A percentile compares a stretch with the other conserved stretches of the same genome.
Evolutionary conservation across 2,888 invertebrate species (phyloP).

Genomic region (Sicus ferrugineus): DNA sequence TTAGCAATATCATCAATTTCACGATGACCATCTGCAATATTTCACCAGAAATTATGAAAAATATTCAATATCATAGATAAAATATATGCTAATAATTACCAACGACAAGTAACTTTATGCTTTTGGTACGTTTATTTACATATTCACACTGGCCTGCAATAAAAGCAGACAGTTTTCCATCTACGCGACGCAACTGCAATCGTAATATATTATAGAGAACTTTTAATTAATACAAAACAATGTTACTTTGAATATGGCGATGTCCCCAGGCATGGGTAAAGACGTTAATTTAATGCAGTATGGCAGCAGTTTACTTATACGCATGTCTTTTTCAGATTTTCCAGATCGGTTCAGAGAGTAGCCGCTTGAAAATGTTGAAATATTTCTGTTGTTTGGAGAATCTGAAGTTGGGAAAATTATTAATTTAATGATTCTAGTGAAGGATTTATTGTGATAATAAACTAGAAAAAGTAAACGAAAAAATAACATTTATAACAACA

Average conservation of each 20-base stretch:
- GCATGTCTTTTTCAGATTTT: neutral
- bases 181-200: slow-evolving; percentile 2
- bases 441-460: no score
- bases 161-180: slow-evolving; percentile 31
- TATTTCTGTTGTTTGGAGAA: neutral
- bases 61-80: neutral
- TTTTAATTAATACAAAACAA: neutral
- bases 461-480: no score
- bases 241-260: slow-evolving; percentile 45
- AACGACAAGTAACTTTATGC: slow-evolving; percentile 44
- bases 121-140: slow-evolving; percentile 49
- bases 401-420: no score
- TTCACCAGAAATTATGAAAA: neutral
- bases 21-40: slow-evolving; percentile 36
- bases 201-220: neutral
- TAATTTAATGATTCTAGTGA: no score
- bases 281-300: slow-evolving; percentile 22
- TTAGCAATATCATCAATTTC: slow-evolving; percentile 5
- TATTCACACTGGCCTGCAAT: slow-evolving; percentile 48
- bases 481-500: neutral
- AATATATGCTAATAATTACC: slow-evolving; percentile 39
- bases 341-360: neutral
- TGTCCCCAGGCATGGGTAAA: slow-evolving; percentile 44
- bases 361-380: neutral
- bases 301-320: slow-evolving; percentile 1